Evolutionary conservation across 2,113 vertebrate species (phyloP), one percentile per base, ranked within the genome.

Genomic region (Phyllostomus hastatus): DNA sequence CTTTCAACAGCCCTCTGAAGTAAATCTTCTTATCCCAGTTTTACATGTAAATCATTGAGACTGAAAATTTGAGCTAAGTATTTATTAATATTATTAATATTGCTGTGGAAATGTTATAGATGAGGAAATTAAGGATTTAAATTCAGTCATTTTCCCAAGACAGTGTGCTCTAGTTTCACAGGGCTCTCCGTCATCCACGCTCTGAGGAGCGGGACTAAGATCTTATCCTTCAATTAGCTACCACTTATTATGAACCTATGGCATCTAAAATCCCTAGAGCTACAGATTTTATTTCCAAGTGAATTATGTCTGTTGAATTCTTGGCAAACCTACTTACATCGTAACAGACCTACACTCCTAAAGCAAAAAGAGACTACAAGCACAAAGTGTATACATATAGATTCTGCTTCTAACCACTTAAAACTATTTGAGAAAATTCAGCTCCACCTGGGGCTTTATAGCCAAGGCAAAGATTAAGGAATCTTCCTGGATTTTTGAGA

Each of bases 401-500:
- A 7, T 4, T 54, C 14, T 9, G 26, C 31, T 67, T 92, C 73
- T 80, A 76, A 89, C 90, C 17, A 54, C 50, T 43, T n/a, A 86
- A 54, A 91, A 83, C 20, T 35, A 73, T 20, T 28, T 83, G 41
- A 96, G 46, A 80, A 91, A 88, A 88, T 16, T 84, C 64, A 88
- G 33, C 31, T 82, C 54, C 35, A 33, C 26, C 9, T 46, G 91
- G 14, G 11, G 28, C 50, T 94, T 79, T 64, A 26, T 67, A 79
- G 69, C 38, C n/a, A 72, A 90, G 92, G 17, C 41, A 90, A 92
- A 95, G 11, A 1, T 72, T 88, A 69, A 94, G 95, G 41, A 35
- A 85, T 79, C 57, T 97, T 85, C 64, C 38, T 75, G 19, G 46
- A 48, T 83, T 95, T 91, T 92, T 85, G 20, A 96, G 61, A 69